Percentiles rank a stretch among this genome's conserved stretches.
Evolutionary conservation across 2,797 vertebrate species (phyloP).

Genomic region (Microtus agrestis): DNA sequence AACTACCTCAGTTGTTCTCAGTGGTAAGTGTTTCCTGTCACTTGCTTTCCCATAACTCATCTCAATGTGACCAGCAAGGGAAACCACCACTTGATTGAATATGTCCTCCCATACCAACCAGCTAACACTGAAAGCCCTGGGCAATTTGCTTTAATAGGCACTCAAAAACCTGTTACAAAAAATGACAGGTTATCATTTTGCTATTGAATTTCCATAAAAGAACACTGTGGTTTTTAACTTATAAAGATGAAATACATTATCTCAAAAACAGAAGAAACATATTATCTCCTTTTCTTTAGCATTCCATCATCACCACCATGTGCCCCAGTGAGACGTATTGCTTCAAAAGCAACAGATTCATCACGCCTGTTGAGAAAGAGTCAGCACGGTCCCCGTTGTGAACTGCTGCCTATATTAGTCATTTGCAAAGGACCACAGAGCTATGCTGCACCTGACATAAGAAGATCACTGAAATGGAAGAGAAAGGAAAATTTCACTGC

Average conservation of each 20-base stretch:
- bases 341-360: conserved; percentile 36
- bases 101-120: not conserved
- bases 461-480: not conserved
- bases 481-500: not conserved
- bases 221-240: conserved; percentile 20
- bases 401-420: not conserved
- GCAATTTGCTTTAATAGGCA: not conserved
- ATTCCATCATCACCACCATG: not conserved
- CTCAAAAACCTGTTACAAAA: conserved; percentile 45
- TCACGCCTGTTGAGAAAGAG: not conserved
- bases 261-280: not conserved
- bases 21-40: not conserved
- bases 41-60: not conserved
- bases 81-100: not conserved
- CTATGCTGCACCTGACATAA: not conserved
- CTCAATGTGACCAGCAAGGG: not conserved
- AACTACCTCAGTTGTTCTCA: not conserved
- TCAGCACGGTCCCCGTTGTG: not conserved
- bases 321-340: not conserved
- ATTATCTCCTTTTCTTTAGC: conserved; percentile 28
- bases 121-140: not conserved
- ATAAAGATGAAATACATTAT: conserved; percentile 28
- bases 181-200: conserved; percentile 16
- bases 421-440: conserved; percentile 33
- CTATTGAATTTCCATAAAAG: conserved; percentile 25